A percentile compares a stretch with the other conserved stretches of the same genome.
These are phyloP conservation scores for Drosophila orena DNA, from an alignment of 1,140 invertebrate genomes.

Conservation along the genomic window DNA sequence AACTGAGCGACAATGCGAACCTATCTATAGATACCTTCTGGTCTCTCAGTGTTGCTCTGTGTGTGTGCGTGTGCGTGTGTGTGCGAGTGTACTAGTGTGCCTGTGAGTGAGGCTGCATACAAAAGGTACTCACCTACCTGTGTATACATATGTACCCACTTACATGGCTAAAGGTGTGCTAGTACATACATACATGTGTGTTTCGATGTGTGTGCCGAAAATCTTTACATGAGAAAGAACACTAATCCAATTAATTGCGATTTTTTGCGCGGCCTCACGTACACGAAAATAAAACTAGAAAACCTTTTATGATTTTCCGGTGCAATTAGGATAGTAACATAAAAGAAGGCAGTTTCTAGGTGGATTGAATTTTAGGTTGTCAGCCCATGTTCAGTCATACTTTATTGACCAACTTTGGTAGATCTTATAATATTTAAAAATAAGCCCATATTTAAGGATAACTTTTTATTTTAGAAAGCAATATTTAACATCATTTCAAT, in stretches of 20 bases:
- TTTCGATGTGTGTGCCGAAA: conserved; percentile 30
- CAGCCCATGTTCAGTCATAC: background rate
- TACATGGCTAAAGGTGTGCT: conserved; percentile 12
- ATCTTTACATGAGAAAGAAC: conserved; percentile 10
- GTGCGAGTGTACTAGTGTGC: background rate
- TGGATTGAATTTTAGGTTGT: background rate
- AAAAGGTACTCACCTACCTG: background rate
- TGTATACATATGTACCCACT: conserved; percentile 2
- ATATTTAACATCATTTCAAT: too few relatives aligned
- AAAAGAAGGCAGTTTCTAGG: background rate
- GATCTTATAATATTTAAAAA: background rate
- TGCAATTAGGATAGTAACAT: background rate
- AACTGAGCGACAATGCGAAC: conserved; percentile 24
- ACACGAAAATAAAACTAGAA: background rate
- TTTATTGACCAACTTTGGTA: background rate
- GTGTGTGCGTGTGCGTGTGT: background rate
- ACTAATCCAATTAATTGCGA: conserved; percentile 13
- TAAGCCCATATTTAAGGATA: too few relatives aligned
- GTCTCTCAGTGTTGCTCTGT: background rate
- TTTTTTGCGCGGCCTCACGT: background rate
- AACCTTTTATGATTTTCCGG: background rate
- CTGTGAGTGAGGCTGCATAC: conserved; percentile 31
- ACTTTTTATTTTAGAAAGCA: too few relatives aligned
- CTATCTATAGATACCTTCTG: conserved; percentile 21
- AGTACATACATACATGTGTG: conserved; percentile 6